Conservation (phyloP, 2,888 invertebrate species). For the Morinoia aosen region DNA sequence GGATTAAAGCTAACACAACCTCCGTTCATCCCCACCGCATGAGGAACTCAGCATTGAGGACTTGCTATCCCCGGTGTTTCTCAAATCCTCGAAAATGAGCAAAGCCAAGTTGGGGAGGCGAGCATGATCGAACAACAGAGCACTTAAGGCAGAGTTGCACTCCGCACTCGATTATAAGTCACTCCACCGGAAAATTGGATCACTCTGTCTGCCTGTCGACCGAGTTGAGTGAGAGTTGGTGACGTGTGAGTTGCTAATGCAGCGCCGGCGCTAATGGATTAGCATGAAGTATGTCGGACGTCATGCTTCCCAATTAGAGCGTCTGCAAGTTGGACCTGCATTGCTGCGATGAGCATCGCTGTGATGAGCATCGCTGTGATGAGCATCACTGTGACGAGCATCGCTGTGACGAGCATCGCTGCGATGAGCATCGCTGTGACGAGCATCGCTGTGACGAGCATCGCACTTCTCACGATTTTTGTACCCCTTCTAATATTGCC, state of each 20-base stretch:
- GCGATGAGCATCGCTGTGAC: no score
- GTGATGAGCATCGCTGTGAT: no score
- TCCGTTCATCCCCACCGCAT: neutral
- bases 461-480: no score
- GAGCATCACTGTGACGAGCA: no score
- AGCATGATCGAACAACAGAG: constrained; percentile 36
- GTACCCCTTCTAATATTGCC: neutral
- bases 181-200: constrained; percentile 26
- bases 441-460: no score
- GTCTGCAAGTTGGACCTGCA: neutral
- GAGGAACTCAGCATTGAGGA: neutral
- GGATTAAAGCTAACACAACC: no score
- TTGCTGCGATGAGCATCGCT: neutral
- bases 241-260: constrained; percentile 4
- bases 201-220: neutral
- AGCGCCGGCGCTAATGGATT: constrained; percentile 16
- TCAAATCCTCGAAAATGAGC: neutral
- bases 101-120: neutral
- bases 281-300: neutral
- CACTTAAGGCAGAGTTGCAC: constrained; percentile 28
- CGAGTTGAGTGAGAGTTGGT: neutral
- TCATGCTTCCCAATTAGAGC: neutral
- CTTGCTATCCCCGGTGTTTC: neutral
- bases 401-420: no score
- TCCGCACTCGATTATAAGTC: constrained; percentile 36